Evolutionary conservation across 2,888 invertebrate genomes (phyloP).

Genomic region (Drosophila kuntzei): DNA sequence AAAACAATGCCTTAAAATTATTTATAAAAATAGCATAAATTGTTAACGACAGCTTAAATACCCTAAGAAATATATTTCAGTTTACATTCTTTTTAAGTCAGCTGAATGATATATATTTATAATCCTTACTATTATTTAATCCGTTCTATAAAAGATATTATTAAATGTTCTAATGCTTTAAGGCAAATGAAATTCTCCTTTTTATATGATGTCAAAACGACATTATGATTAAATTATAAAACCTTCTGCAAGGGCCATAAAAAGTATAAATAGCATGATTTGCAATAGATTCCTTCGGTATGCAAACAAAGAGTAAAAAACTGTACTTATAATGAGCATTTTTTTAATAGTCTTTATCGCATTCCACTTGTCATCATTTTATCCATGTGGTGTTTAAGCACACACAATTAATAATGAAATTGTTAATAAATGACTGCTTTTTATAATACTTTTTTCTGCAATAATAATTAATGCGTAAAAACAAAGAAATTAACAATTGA

Average conservation of each 20-base stretch:
- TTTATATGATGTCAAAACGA: no score
- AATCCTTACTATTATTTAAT: no score
- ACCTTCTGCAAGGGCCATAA: background rate
- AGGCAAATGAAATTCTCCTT: background rate
- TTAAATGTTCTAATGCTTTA: no score
- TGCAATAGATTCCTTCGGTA: slow-evolving; percentile 24
- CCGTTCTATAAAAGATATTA: no score
- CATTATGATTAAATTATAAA: background rate
- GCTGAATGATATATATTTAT: no score
- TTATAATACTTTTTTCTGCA: background rate
- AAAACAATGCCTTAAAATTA: no score
- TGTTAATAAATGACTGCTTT: slow-evolving; percentile 51
- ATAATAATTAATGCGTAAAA: slow-evolving; percentile 25
- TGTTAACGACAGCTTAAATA: background rate
- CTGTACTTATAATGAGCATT: slow-evolving; percentile 32
- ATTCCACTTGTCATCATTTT: slow-evolving; percentile 54
- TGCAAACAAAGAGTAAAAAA: slow-evolving; percentile 26
- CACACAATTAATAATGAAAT: slow-evolving; percentile 54
- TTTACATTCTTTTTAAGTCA: no score
- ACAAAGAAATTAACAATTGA: background rate
- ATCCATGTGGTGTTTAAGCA: slow-evolving; percentile 21
- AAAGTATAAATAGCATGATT: slow-evolving; percentile 31
- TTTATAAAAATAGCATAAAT: no score
- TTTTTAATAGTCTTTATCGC: slow-evolving; percentile 21
- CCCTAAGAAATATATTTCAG: background rate